These are phyloP conservation scores for Simalia tracyae DNA, from an alignment of 2,797 vertebrate genomes.

Conservation along the genomic window DNA sequence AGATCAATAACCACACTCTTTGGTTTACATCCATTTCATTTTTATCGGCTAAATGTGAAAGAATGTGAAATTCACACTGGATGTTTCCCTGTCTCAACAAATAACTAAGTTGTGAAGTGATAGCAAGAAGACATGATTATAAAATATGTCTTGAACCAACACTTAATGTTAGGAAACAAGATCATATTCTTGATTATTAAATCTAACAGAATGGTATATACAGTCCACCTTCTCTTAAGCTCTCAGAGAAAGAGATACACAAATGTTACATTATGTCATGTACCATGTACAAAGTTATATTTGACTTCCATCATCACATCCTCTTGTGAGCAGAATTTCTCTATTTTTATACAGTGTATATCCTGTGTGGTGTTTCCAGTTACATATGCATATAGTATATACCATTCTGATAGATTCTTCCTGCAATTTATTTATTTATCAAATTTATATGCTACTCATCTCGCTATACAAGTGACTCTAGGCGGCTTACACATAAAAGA, in stretches of 20 bases:
- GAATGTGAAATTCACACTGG: slow-evolving; percentile 5
- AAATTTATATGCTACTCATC: too few species aligned
- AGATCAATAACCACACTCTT: not conserved
- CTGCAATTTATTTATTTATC: too few species aligned
- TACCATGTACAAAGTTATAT: not conserved
- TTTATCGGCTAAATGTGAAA: slow-evolving; percentile 14
- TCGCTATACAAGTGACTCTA: too few species aligned
- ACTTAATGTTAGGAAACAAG: not conserved
- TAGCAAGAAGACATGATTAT: not conserved
- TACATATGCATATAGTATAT: not conserved
- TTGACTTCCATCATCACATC: not conserved
- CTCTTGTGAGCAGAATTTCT: not conserved
- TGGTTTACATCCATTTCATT: slow-evolving; percentile 22
- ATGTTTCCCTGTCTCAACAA: not conserved
- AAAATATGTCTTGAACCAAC: not conserved
- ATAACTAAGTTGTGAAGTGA: slow-evolving; percentile 7
- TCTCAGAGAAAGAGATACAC: not conserved
- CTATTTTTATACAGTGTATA: not conserved
- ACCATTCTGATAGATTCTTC: too few species aligned
- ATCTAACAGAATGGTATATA: not conserved
- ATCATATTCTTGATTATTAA: not conserved
- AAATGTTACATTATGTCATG: not conserved
- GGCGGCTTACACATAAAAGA: too few species aligned
- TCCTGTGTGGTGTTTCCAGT: not conserved
- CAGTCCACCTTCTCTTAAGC: not conserved